phyloP scores from a whole-genome alignment of 2,113 vertebrate genomes.

The Heterochromis multidens region DNA sequence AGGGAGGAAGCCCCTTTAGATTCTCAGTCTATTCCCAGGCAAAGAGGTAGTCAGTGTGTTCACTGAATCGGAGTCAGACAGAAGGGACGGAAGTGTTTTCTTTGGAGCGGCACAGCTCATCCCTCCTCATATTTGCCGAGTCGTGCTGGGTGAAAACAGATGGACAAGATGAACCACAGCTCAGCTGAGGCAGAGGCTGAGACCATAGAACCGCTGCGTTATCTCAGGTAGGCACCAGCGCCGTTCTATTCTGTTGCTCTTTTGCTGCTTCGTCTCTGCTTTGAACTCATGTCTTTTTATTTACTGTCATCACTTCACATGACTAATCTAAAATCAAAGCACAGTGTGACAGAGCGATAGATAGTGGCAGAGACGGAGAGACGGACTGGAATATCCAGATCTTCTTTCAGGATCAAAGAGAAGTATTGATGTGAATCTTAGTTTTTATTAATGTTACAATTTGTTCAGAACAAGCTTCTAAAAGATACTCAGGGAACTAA shows the following conservation, averaged over 20 bases:
- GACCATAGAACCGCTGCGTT: conserved; percentile 75
- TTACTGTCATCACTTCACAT: background rate
- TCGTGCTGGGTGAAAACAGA: conserved; percentile 38
- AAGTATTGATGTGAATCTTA: background rate
- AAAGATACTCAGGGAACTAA: background rate
- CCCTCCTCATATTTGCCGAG: conserved; percentile 33
- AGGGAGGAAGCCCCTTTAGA: conserved; percentile 32
- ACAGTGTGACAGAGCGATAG: background rate
- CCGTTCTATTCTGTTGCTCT: background rate
- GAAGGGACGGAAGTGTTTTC: conserved; percentile 28
- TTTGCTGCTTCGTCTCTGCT: background rate
- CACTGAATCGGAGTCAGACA: conserved; percentile 33
- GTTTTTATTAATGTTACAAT: background rate
- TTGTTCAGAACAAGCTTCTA: background rate
- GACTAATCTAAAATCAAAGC: background rate
- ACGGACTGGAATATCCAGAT: background rate
- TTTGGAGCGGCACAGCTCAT: conserved; percentile 33
- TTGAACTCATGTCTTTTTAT: background rate
- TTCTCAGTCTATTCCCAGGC: conserved; percentile 22
- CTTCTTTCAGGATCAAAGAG: background rate
- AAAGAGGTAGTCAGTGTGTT: conserved; percentile 34
- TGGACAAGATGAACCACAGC: conserved; percentile 79
- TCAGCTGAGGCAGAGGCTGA: conserved; percentile 73
- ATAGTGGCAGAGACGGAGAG: background rate
- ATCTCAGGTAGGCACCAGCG: conserved; percentile 73